Base-by-base conservation (phyloP, 2,113 vertebrate species). In the Regulus satrapa region DNA sequence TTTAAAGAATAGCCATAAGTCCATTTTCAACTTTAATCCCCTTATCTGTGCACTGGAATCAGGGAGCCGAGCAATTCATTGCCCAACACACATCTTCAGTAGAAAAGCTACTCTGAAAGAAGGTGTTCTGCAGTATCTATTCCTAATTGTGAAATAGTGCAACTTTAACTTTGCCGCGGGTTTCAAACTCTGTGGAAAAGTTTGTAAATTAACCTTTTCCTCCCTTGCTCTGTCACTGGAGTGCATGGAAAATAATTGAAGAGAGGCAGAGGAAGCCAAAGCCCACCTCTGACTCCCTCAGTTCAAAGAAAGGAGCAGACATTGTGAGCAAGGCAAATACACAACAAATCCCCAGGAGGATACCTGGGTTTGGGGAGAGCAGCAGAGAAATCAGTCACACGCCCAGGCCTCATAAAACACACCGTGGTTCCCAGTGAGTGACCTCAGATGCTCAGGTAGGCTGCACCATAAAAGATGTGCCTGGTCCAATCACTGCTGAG, bases 361-460 rank as follows among this genome's bases (percentile, higher is more conserved):
- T 4, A 10, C 7, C 16, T 59, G 29, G 29, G 14, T 19, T 36
- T 86, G 19, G 31, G 34, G 34, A 41, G 77, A 40, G n/a, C 8
- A 56, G 11, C 16, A 77, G 54, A 24, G 46, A 28, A 55, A 40
- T 18, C 31, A 25, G 15, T 10, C 34, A 20, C 51, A 3, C 1
- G 0, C 41, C 52, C 28, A 25, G n/a, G 34, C 45, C n/a, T 61
- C 29, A 2, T 8, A 5, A 43, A 76, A 6, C 45, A 18, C 31
- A 1, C 14, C 14, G 6, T 1, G 10, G 11, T 5, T 72, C 43
- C 7, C 28, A 6, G 4, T 10, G 32, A 25, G 10, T 8, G 52
- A 14, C 25, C 38, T 24, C 29, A 54, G 59, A 19, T 51, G 43
- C 83, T 9, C 31, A 89, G 55, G 11, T 3, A 9, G 29, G 32